These are phyloP conservation scores for Aptenodytes patagonicus DNA, from an alignment of 2,113 vertebrate genomes.

Conservation along the genomic window DNA sequence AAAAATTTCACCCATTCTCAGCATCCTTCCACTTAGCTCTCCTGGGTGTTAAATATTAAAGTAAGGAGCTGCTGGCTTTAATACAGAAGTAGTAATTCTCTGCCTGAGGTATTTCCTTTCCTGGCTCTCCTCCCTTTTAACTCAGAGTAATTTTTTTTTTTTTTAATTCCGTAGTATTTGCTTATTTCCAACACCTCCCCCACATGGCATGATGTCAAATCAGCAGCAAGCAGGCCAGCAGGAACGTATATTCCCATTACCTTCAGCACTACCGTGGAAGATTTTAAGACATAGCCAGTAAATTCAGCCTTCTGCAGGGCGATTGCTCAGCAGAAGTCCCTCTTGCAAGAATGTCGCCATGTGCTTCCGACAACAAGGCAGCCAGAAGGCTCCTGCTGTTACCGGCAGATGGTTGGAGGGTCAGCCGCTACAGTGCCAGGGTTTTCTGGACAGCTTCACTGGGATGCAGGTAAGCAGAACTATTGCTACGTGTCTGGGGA, in stretches of 20 bases:
- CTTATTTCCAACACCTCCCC: constrained; percentile 35
- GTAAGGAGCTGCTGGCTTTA: constrained; percentile 23
- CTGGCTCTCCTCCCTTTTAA: constrained; percentile 36
- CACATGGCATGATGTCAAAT: constrained; percentile 40
- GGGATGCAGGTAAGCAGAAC: background rate
- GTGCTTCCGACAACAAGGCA: background rate
- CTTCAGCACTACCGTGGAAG: background rate
- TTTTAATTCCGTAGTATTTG: background rate
- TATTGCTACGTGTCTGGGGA: background rate
- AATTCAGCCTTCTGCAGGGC: background rate
- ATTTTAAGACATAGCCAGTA: background rate
- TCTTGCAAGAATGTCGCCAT: background rate
- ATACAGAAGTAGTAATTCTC: constrained; percentile 51
- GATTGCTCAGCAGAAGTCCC: background rate
- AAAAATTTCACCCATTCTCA: constrained; percentile 28
- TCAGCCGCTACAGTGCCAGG: background rate
- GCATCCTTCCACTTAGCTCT: constrained; percentile 20
- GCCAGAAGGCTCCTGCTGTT: background rate
- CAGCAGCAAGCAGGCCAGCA: constrained; percentile 16
- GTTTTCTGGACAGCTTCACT: background rate
- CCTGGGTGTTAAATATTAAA: constrained; percentile 53
- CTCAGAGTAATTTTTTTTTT: background rate
- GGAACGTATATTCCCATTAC: background rate
- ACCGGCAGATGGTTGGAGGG: background rate
- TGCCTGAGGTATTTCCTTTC: constrained; percentile 61